Evolutionary conservation across 2,797 vertebrate species (phyloP).

Genomic region (Spatula versicolor): DNA sequence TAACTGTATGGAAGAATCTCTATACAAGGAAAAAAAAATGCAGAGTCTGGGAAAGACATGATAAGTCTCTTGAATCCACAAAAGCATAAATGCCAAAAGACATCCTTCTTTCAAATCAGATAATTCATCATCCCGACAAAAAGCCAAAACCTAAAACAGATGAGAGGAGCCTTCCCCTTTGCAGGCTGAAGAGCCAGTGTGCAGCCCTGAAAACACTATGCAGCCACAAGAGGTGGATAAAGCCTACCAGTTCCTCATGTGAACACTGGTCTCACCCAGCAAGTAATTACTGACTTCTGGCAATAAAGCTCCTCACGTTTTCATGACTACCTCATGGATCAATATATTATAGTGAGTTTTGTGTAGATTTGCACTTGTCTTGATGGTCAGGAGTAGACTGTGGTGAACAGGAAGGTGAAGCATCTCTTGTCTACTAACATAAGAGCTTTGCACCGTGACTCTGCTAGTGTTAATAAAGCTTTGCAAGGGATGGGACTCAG

Average conservation of each 20-base stretch:
- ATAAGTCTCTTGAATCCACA: slow-evolving; percentile 7
- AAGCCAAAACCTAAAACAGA: not conserved
- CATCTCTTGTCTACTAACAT: not conserved
- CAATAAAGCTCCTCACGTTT: not conserved
- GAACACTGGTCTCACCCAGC: not conserved
- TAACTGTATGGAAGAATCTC: not conserved
- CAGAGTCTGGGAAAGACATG: not conserved
- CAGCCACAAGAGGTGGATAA: not conserved
- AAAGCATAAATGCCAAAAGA: not conserved
- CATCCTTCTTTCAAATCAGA: not conserved
- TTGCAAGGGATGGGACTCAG: not conserved
- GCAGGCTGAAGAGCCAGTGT: not conserved
- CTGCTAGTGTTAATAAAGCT: not conserved
- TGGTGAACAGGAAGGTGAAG: not conserved
- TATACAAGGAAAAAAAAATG: not conserved
- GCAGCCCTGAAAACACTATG: not conserved
- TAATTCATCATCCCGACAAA: not conserved
- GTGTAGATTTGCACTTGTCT: not conserved
- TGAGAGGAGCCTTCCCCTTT: not conserved
- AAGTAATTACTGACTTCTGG: not conserved
- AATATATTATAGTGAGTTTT: not conserved
- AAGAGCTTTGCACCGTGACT: not conserved
- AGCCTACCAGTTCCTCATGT: not conserved
- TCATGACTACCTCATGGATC: not conserved
- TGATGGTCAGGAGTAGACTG: not conserved